Percentiles rank a stretch among this genome's conserved stretches.
phyloP scores from a whole-genome alignment of 92 coral and sea anemone genomes.

The Nematostella vectensis region DNA sequence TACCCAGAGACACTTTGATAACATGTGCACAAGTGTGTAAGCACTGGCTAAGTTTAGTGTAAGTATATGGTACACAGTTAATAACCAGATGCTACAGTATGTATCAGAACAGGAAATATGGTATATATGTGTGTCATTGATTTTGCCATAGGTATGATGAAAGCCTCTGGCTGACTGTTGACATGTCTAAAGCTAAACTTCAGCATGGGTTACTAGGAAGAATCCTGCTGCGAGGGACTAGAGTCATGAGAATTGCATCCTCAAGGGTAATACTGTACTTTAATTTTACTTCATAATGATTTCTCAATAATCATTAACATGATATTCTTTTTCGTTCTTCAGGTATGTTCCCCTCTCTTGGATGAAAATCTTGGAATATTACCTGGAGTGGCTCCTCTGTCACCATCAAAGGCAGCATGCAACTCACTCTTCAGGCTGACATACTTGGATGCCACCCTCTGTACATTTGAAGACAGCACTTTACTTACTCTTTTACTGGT shows the following conservation, averaged over 20 bases:
- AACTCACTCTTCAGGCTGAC: slow-evolving; percentile 46
- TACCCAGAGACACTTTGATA: slow-evolving; percentile 51
- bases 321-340: no score
- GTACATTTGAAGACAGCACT: slow-evolving; percentile 65
- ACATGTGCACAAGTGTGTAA: slow-evolving; percentile 83
- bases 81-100: no score
- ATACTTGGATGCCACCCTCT: slow-evolving; percentile 75
- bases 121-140: no score
- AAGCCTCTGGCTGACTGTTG: slow-evolving; percentile 79
- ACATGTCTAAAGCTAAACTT: slow-evolving; percentile 55
- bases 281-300: no score
- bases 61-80: slow-evolving; percentile 43
- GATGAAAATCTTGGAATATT: slow-evolving; percentile 48
- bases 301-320: neutral
- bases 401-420: slow-evolving; percentile 49
- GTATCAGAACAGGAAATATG: no score
- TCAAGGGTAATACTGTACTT: slow-evolving; percentile 63
- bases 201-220: slow-evolving; percentile 51
- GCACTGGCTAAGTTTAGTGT: slow-evolving; percentile 88
- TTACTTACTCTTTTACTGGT: slow-evolving; percentile 58
- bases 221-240: slow-evolving; percentile 63
- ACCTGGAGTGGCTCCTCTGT: slow-evolving; percentile 61
- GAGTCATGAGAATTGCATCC: slow-evolving; percentile 66
- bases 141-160: slow-evolving; percentile 63
- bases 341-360: slow-evolving; percentile 63